Percentiles rank a stretch among this genome's conserved stretches.
These are phyloP conservation scores for Heliconius hortense DNA, from an alignment of 2,888 invertebrate species.

Conservation along the genomic window DNA sequence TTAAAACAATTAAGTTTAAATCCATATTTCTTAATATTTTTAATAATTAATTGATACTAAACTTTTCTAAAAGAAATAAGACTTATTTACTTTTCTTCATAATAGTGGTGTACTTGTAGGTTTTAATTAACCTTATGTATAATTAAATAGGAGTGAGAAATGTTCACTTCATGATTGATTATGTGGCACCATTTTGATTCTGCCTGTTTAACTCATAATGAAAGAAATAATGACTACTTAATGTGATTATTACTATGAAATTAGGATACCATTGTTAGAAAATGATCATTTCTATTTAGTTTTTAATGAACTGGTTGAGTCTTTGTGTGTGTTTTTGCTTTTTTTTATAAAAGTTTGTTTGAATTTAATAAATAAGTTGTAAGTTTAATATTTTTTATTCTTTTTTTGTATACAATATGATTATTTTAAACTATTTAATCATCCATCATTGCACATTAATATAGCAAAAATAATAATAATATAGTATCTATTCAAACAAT, in stretches of 20 bases:
- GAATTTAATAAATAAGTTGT: constrained; percentile 26
- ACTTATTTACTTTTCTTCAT: not conserved
- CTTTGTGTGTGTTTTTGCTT: constrained; percentile 13
- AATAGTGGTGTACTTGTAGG: not conserved
- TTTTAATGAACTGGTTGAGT: constrained; percentile 10
- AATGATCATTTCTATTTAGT: not conserved
- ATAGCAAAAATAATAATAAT: not conserved
- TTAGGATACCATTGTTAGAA: constrained; percentile 5
- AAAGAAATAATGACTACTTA: constrained; percentile 20
- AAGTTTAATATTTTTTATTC: constrained; percentile 16
- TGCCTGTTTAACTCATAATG: not conserved
- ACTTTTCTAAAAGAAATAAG: no score
- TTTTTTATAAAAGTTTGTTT: constrained; percentile 5
- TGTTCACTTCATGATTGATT: not conserved
- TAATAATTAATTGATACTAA: no score
- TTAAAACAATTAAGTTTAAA: no score
- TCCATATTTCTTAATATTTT: no score
- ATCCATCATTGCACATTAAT: not conserved
- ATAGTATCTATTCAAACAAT: no score
- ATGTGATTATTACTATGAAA: constrained; percentile 9
- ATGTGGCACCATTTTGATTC: not conserved
- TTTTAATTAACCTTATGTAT: not conserved
- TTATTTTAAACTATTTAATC: not conserved
- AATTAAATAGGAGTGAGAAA: not conserved
- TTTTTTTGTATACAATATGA: not conserved